Evolutionary conservation across 2,888 invertebrate genomes (phyloP).

Genomic region (Heliconius charithonia): DNA sequence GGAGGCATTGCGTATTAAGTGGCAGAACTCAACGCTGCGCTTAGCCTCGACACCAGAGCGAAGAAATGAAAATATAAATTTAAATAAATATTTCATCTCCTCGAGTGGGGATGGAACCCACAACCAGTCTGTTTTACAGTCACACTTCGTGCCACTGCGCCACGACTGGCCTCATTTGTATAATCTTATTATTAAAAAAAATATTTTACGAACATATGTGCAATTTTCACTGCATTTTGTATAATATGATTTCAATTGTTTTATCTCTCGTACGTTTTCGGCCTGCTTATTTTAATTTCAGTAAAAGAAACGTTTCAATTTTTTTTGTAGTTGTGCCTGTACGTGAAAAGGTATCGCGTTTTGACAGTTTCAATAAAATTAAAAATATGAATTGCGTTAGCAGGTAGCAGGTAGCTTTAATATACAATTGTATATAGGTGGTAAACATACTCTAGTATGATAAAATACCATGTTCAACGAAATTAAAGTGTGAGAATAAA

Average conservation of each 20-base stretch:
- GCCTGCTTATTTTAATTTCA: slow-evolving; percentile 4
- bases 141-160: too few species aligned
- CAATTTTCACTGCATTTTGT: background rate
- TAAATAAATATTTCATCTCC: too few species aligned
- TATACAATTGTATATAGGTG: background rate
- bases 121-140: too few species aligned
- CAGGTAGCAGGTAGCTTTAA: background rate
- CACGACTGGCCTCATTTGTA: too few species aligned
- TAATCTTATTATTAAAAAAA: background rate
- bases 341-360: slow-evolving; percentile 7
- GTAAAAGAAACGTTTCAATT: background rate
- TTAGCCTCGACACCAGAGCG: too few species aligned
- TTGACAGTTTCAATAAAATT: slow-evolving; percentile 6
- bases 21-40: too few species aligned
- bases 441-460: background rate
- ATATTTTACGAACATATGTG: background rate
- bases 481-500: background rate
- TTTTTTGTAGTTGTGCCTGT: background rate
- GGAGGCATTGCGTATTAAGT: too few species aligned
- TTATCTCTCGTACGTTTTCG: background rate
- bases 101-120: too few species aligned
- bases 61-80: too few species aligned
- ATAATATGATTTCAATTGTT: background rate
- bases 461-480: background rate
- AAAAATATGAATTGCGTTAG: background rate